These are phyloP conservation scores for Microcebus ravelobensis DNA, from an alignment of 2,113 vertebrate species.

Conservation along the genomic window DNA sequence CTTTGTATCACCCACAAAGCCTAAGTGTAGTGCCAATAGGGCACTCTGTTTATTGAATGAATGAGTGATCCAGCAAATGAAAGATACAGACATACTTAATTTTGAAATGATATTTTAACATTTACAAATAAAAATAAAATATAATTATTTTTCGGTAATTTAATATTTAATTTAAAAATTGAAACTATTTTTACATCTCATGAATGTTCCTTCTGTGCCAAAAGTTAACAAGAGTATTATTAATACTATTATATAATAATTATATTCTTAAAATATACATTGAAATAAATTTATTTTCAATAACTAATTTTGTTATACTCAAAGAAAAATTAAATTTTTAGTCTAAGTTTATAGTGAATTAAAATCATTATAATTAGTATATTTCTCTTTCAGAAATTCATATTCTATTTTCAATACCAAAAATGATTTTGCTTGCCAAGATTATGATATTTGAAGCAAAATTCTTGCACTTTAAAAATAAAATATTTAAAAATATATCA, in stretches of 20 bases:
- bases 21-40: background rate
- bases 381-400: slow-evolving; percentile 13
- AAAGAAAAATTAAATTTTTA: background rate
- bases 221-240: background rate
- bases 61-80: background rate
- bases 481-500: background rate
- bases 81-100: background rate
- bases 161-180: background rate
- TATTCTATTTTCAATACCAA: background rate
- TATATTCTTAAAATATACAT: background rate
- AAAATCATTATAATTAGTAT: background rate
- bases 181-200: background rate
- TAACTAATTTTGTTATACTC: background rate
- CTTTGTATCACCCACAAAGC: background rate
- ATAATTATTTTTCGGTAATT: slow-evolving; percentile 27
- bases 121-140: background rate
- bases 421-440: slow-evolving; percentile 18
- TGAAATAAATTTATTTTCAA: background rate
- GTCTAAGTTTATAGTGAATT: background rate
- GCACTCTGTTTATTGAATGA: background rate
- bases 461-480: slow-evolving; percentile 30
- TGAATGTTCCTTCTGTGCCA: slow-evolving; percentile 36
- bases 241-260: background rate
- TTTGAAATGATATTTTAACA: background rate
- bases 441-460: slow-evolving; percentile 16